Percentiles rank a stretch among this genome's conserved stretches.
phyloP scores from a whole-genome alignment of 2,113 vertebrate genomes.

The Damaliscus lunatus region DNA sequence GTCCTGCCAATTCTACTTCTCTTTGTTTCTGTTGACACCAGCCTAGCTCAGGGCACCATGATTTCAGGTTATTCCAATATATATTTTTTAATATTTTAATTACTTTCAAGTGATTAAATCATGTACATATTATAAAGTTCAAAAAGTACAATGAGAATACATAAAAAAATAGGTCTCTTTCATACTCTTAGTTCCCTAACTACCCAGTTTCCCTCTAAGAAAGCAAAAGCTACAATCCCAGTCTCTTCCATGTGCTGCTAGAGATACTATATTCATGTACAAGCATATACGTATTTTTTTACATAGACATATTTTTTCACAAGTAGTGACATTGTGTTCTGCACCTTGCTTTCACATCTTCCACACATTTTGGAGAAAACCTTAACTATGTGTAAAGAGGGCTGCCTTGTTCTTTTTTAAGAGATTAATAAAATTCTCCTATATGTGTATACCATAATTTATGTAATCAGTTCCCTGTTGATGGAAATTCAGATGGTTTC shows the following conservation, averaged over 20 bases:
- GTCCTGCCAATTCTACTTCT: not conserved
- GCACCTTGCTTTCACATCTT: not conserved
- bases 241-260: not conserved
- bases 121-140: not conserved
- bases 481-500: constrained; percentile 43
- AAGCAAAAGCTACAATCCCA: not conserved
- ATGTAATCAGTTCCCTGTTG: constrained; percentile 21
- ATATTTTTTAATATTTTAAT: not conserved
- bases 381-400: not conserved
- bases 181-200: not conserved
- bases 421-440: constrained; percentile 30
- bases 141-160: not conserved
- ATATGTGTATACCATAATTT: not conserved
- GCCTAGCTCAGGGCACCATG: not conserved
- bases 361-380: constrained; percentile 3
- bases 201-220: not conserved
- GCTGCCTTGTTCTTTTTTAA: not conserved
- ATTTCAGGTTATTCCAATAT: not conserved
- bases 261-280: not conserved
- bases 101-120: not conserved
- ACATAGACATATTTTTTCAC: not conserved
- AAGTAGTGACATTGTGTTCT: not conserved
- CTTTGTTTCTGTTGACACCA: not conserved
- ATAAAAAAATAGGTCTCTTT: not conserved
- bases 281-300: not conserved